These are phyloP conservation scores for Xanthia icteritia DNA, from an alignment of 2,888 invertebrate genomes.

Conservation along the genomic window DNA sequence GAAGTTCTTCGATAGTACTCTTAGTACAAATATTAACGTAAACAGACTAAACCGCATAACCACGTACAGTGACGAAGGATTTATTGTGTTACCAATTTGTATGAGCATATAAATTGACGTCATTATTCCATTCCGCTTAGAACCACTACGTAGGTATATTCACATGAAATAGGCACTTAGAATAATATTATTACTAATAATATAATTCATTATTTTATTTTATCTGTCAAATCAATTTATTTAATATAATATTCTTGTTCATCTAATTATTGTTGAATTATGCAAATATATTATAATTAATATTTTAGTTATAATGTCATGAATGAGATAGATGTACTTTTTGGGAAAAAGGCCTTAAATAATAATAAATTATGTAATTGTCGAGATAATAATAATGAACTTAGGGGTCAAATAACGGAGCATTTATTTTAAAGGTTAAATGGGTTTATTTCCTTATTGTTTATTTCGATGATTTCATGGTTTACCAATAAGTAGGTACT, in stretches of 20 bases:
- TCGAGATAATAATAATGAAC: slow-evolving; percentile 1
- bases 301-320: too few relatives aligned
- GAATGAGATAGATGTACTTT: too few relatives aligned
- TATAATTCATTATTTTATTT: not conserved
- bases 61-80: slow-evolving; percentile 32
- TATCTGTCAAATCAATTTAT: too few relatives aligned
- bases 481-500: not conserved
- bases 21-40: not conserved
- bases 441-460: not conserved
- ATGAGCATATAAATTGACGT: slow-evolving; percentile 38
- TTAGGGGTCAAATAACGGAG: not conserved
- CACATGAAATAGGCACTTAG: not conserved
- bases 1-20: too few relatives aligned
- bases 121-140: slow-evolving; percentile 39
- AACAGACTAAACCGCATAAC: slow-evolving; percentile 15
- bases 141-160: slow-evolving; percentile 17
- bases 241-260: too few relatives aligned
- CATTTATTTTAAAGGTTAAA: not conserved
- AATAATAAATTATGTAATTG: too few relatives aligned
- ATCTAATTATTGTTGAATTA: too few relatives aligned
- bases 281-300: too few relatives aligned
- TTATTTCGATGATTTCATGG: not conserved
- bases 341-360: too few relatives aligned
- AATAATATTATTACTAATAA: not conserved
- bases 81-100: slow-evolving; percentile 6